Evolutionary conservation across 2,113 vertebrate genomes (phyloP), one percentile per base, ranked within the genome.

Genomic region (Corvus cornix): DNA sequence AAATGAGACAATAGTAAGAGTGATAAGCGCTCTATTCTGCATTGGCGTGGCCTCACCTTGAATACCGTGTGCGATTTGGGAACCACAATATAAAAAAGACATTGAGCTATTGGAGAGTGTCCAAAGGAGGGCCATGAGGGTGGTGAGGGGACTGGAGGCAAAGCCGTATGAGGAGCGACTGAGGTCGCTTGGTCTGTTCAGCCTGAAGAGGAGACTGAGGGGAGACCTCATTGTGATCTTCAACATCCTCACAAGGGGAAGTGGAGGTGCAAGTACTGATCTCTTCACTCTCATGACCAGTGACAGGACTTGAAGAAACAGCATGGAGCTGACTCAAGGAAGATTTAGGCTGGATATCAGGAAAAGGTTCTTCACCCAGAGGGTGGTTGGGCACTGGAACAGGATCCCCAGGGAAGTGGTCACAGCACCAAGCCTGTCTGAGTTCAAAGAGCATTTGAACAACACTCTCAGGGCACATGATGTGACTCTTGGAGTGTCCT

Each of bases 161-260:
- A 73, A 82, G 23, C 52, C 2, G 0, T 60, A 8, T 4, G 4
- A 67, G 53, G 19, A 74, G 1, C 0, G 3, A 8, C 33, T 67
- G 87, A 75, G 23, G 19, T 46, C 7, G 12, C 16, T 67, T 52
- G 16, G 5, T 24, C 16, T 74, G 16, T n/a, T 74, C 46, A 53
- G 39, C 46, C 43, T 39, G 23, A 55, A 39, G 27, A 62, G 35
- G 18, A 59, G 9, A 39, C 28, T 46, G 11, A 60, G 46, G 13
- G 28, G 8, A 9, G 35, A 67, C 6, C 27, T 66, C 51, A 24
- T 5, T 46, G 55, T 43, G n/a, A 48, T 46, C 49, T 69, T 30
- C 49, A 52, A 1, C 27, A 28, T 66, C 43, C 44, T 66, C 22
- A 8, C 0, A 0, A 44, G 44, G 12, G 27, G 31, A 73, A 51